Evolutionary conservation across 2,113 vertebrate species (phyloP).

Genomic region (Polypterus bichir): DNA sequence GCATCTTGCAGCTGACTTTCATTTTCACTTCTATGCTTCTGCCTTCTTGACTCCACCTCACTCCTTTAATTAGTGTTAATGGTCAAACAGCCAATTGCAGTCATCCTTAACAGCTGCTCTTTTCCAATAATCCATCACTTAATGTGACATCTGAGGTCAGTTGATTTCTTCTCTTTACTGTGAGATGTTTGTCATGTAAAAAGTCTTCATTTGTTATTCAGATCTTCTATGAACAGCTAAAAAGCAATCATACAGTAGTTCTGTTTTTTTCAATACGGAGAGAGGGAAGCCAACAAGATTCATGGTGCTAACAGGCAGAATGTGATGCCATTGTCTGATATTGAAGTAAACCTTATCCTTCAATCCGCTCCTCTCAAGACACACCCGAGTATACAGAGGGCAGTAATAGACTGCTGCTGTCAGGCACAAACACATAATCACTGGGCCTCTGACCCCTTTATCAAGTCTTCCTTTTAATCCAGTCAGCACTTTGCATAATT

Average conservation of each 20-base stretch:
- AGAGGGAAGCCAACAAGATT: constrained; percentile 40
- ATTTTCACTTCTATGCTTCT: no score
- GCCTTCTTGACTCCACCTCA: no score
- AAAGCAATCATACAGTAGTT: constrained; percentile 63
- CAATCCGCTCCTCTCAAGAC: constrained; percentile 50
- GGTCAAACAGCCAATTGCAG: no score
- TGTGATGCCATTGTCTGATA: constrained; percentile 69
- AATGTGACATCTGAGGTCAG: constrained; percentile 26
- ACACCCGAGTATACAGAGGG: constrained; percentile 14
- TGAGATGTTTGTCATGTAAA: constrained; percentile 27
- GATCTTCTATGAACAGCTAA: constrained; percentile 42
- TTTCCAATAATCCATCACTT: neutral
- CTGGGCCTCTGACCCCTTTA: constrained; percentile 57
- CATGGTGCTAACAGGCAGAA: constrained; percentile 65
- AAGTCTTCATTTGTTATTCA: constrained; percentile 43
- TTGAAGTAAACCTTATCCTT: constrained; percentile 64
- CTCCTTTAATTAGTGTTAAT: no score
- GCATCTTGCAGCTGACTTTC: no score
- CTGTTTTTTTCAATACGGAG: constrained; percentile 55
- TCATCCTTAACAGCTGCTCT: neutral
- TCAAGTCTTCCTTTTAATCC: constrained; percentile 58
- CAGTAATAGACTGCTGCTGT: constrained; percentile 10
- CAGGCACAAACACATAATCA: constrained; percentile 50
- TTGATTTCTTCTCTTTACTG: constrained; percentile 36
- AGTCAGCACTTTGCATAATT: constrained; percentile 52